Base-by-base conservation (phyloP, 2,797 vertebrate genomes). In the Siniperca undulata region DNA sequence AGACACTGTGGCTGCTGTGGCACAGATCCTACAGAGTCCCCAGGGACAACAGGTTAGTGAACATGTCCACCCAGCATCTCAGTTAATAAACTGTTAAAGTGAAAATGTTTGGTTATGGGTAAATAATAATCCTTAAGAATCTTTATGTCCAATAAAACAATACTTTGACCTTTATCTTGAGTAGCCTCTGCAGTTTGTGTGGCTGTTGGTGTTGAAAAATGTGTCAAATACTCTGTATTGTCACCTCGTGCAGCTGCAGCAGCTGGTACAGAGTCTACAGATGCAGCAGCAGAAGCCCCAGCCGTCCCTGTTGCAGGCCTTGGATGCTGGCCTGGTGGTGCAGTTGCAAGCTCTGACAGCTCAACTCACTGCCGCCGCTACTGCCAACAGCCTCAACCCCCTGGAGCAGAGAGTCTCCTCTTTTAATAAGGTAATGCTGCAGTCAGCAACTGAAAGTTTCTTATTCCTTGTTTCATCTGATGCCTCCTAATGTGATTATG, bases 201-300 rank as follows among this genome's bases (percentile, higher is more conserved):
- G 17, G 40, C 48, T 46, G 36, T 38, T 30, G 1, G 1, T 52
- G 53, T n/a, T 1, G 48, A 50, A 8, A 65, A 59, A 11, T 2
- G 14, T 48, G 5, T 61, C 12, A n/a, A 8, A 60, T 59, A 16
- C 27, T 81, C 17, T 76, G 12, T 79, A 8, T 68, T 48, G 22
- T 81, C 27, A 46, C 55, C 16, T 80, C 22, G 80, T 81, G 0
- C 71, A 99, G 98, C 96, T 99, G 84, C 99, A 99, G 93, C 99
- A 99, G 88, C 94, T 99, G 91, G 98, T 99, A 50, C 99, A 99
- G 84, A 99, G 97, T 40, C 93, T 99, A 66, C 99, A 99, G 93
- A 96, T 99, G 91, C 99, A 99, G 83, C 99, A 99, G 91, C 99
- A 99, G 94, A 99, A 99, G 92, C 98, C 98, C 9, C 99, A 99